Evolutionary conservation across 64 coral and sea anemone genomes (phyloP).

Genomic region (Hydrozoanthus tunicans): DNA sequence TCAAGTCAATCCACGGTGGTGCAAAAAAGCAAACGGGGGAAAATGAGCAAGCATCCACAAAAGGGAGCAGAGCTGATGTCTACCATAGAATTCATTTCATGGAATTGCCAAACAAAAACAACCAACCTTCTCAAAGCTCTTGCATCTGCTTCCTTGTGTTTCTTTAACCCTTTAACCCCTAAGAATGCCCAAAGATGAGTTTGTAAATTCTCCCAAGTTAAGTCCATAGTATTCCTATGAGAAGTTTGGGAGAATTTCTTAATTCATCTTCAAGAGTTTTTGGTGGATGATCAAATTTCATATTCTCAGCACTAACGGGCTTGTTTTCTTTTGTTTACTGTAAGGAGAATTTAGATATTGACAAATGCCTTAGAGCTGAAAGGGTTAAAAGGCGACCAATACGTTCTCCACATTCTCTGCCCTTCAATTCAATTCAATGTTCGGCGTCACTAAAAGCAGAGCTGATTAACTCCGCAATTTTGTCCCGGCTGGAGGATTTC

Average conservation of each 20-base stretch:
- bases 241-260: too few relatives aligned
- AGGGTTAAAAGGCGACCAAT: neutral
- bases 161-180: neutral
- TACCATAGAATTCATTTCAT: conserved; percentile 6
- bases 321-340: too few relatives aligned
- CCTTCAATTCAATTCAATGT: conserved; percentile 23
- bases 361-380: too few relatives aligned
- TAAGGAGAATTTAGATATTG: neutral
- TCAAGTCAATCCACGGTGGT: too few relatives aligned
- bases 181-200: neutral
- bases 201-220: too few relatives aligned
- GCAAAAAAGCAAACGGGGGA: neutral
- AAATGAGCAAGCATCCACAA: neutral
- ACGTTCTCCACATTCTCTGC: conserved; percentile 53
- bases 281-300: too few relatives aligned
- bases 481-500: conserved; percentile 51
- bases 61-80: conserved; percentile 26
- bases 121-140: conserved; percentile 41
- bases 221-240: too few relatives aligned
- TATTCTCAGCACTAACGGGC: too few relatives aligned
- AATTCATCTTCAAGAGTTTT: too few relatives aligned
- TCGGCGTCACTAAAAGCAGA: conserved; percentile 25
- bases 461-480: conserved; percentile 51
- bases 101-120: conserved; percentile 44
- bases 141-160: conserved; percentile 35